A percentile compares a stretch with the other conserved stretches of the same genome.
These are phyloP conservation scores for Magallana nippona DNA, from an alignment of 2,888 invertebrate species.

Conservation along the genomic window DNA sequence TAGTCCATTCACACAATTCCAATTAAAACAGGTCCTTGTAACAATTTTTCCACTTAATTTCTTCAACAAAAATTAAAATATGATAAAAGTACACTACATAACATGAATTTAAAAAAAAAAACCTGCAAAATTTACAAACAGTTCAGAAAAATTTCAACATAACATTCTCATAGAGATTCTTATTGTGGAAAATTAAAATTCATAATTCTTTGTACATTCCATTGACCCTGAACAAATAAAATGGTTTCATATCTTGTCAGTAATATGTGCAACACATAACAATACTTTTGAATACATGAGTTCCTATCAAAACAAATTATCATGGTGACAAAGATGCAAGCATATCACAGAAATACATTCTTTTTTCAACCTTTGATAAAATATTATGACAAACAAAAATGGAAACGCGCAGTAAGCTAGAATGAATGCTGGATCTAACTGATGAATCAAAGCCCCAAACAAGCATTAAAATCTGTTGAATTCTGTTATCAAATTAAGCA, in stretches of 20 bases:
- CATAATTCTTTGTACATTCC: too few relatives aligned
- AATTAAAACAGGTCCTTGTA: background rate
- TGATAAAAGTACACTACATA: background rate
- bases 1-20: constrained; percentile 15
- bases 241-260: too few relatives aligned
- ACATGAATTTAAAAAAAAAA: background rate
- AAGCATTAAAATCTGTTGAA: background rate
- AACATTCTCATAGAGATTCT: too few relatives aligned
- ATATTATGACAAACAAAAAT: background rate
- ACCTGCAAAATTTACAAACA: background rate
- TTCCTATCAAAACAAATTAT: background rate
- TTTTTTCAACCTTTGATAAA: constrained; percentile 16
- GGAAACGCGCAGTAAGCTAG: constrained; percentile 4
- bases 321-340: background rate
- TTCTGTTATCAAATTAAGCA: too few relatives aligned
- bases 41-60: background rate
- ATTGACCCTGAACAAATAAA: too few relatives aligned
- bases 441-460: background rate
- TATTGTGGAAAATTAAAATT: too few relatives aligned
- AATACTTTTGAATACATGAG: too few relatives aligned
- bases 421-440: background rate
- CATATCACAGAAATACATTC: constrained; percentile 2
- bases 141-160: too few relatives aligned
- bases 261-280: too few relatives aligned
- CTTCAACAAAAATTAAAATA: background rate